phyloP scores from a whole-genome alignment of 1,140 invertebrate species.

The Vanessa atalanta region DNA sequence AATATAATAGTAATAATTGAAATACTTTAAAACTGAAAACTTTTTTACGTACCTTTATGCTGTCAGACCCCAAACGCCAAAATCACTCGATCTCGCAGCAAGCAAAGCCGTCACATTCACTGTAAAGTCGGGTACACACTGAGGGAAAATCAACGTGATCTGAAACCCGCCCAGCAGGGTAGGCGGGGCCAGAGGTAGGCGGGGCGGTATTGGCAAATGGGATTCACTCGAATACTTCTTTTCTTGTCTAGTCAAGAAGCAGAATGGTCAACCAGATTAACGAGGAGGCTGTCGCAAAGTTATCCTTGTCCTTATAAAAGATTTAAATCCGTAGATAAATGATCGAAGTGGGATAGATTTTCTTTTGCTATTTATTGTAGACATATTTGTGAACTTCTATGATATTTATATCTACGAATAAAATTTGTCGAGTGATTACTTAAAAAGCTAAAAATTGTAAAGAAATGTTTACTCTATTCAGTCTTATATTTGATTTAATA shows the following conservation, averaged over 20 bases:
- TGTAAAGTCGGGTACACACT: conserved; percentile 47
- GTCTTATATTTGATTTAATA: no score
- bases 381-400: neutral
- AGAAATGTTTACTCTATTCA: no score
- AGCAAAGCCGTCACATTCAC: conserved; percentile 24
- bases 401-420: no score
- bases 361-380: neutral
- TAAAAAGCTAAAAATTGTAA: no score
- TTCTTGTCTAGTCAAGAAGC: conserved; percentile 58
- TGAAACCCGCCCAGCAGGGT: conserved; percentile 56
- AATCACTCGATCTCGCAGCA: neutral
- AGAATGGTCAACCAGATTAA: conserved; percentile 61
- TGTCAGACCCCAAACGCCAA: neutral
- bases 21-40: neutral
- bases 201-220: conserved; percentile 62
- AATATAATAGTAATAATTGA: neutral
- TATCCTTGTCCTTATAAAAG: conserved; percentile 21
- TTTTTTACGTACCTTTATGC: conserved; percentile 8
- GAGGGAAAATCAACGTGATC: conserved; percentile 36
- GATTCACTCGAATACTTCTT: conserved; percentile 59
- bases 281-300: conserved; percentile 43
- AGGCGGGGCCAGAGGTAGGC: conserved; percentile 69
- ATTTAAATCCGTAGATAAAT: conserved; percentile 16
- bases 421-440: no score
- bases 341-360: conserved; percentile 9